Base-by-base conservation (phyloP, 2,113 vertebrate species). In the Phalacrocorax pelagicus region DNA sequence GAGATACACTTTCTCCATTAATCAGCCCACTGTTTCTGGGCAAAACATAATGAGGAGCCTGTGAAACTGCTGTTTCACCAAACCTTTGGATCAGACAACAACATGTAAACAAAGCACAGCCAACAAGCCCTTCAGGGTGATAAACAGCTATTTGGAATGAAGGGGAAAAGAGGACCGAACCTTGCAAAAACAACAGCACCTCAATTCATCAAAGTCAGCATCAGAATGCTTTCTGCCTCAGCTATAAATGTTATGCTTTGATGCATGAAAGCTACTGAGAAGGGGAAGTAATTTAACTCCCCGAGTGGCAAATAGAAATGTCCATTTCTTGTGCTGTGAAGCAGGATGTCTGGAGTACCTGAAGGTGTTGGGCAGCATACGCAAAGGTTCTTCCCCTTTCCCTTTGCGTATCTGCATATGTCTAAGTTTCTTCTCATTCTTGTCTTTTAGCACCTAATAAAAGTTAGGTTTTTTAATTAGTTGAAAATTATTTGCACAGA, bases 171-270 rank as follows among this genome's bases (percentile, higher is more conserved):
- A 92, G 52, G 74, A 94, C 36, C n/a, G 51, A 62, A 94, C 81
- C 58, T 75, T 82, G 82, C 40, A 90, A 90, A 88, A 88, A 36
- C 42, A 87, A 66, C 86, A 95, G 44, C 44, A 81, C 55, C 81
- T 91, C 79, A 65, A 82, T 96, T 61, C n/a, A 94, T 96, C 89
- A 94, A 80, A 84, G 61, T 75, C 51, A 58, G 15, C 62, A 59
- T 38, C 27, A 92, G 62, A 82, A 87, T 34, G 44, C 72, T 80
- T 92, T 91, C 81, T 71, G 54, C 54, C 90, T 83, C 62, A 46
- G 42, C 66, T 61, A n/a, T 47, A 88, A 86, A 67, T 49, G 38
- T 78, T 77, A 77, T 34, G 32, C 42, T 90, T 92, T 86, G 81
- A 66, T 34, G 58, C 79, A 90, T 61, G 62, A 86, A 95, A 95